Evolutionary conservation across 2,888 invertebrate species (phyloP), one percentile per base, ranked within the genome.

Genomic region (Tenodera sinensis): DNA sequence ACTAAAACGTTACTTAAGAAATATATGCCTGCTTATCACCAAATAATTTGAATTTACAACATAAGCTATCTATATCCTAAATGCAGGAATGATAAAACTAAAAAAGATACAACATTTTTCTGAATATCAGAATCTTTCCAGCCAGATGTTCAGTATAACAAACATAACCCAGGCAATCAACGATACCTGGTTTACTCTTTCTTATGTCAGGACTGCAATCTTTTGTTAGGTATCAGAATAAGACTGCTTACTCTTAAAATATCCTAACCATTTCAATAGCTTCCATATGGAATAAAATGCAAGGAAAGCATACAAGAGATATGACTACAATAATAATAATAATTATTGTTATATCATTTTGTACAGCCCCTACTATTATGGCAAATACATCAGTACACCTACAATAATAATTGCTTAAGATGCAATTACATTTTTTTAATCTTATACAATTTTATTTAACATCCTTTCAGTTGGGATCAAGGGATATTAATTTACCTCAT

Each of bases 351-450:
- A 71, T 20, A 71, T 71, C 25, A 4, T 20, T 71, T 20, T 71
- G 86, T 83, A 87, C 87, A 87, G 42, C 27, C 27, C 54, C 34
- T 87, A 87, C 25, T 25, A 47, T 71, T 87, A 82, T 82, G 82
- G 82, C 82, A 30, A 82, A 82, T 83, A 87, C 34, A 83, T 87
- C 34, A 82, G 34, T 87, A 87, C 83, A 87, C 82, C 87, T 87
- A 87, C 42, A 83, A 87, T 87, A 34, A 82, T 87, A 87, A 87
- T 34, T 87, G 83, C 82, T 54, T 83, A 30, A 54, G 54, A 15
- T 87, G 86, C 81, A 87, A 28, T 87, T 84, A 83, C 42, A 82
- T 87, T 81, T 87, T 83, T 34, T 87, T 14, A 27, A 34, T 87
- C n/a, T 34, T 83, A 28, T 81, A 86, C 54, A 28, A 27, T 83